Percentiles rank a stretch among this genome's conserved stretches.
These are phyloP conservation scores for Albula glossodonta DNA, from an alignment of 2,113 vertebrate species.

Conservation along the genomic window DNA sequence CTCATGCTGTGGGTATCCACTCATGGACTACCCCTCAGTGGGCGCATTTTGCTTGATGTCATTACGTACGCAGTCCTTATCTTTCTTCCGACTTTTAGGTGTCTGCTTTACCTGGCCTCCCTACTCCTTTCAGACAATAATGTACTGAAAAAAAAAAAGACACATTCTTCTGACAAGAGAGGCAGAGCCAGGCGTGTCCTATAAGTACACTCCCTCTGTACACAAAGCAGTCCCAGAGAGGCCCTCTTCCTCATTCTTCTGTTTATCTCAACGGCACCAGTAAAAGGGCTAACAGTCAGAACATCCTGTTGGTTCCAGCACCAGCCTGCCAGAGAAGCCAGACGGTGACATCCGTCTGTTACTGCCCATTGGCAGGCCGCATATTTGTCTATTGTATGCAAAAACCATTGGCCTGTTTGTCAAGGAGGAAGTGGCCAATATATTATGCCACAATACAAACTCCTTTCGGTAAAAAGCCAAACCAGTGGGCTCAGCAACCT, in stretches of 20 bases:
- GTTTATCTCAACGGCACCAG: background rate
- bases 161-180: constrained; percentile 1
- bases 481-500: background rate
- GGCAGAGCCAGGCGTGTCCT: background rate
- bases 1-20: no score
- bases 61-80: background rate
- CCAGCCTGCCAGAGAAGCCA: background rate
- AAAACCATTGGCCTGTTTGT: constrained; percentile 61
- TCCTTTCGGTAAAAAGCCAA: background rate
- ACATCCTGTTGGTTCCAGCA: background rate
- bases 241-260: background rate
- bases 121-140: background rate
- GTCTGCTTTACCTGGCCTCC: background rate
- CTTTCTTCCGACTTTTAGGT: background rate
- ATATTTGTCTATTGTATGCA: constrained; percentile 61
- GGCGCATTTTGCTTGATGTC: background rate
- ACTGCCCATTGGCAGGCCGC: constrained; percentile 36
- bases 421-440: constrained; percentile 64
- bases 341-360: background rate
- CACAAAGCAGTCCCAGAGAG: background rate
- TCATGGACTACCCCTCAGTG: no score
- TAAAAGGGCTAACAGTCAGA: background rate
- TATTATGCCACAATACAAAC: background rate
- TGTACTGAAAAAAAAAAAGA: background rate
- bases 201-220: background rate